Conservation (phyloP, 2,888 invertebrate species). For the Micoletzkya japonica region DNA sequence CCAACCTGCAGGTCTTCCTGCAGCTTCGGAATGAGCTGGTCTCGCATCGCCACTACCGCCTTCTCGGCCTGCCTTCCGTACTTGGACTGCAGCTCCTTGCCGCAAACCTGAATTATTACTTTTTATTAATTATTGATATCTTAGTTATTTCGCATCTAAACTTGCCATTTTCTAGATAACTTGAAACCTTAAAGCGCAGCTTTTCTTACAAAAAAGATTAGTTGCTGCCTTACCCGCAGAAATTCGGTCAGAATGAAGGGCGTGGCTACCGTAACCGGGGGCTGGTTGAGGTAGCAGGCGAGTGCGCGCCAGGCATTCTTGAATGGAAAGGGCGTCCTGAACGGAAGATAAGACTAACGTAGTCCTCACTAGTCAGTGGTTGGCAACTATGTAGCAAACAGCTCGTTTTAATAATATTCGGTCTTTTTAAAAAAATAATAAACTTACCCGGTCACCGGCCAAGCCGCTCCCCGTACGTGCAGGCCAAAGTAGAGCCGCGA, state of each 20-base stretch:
- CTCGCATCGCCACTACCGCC: neutral
- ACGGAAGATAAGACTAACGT: no score
- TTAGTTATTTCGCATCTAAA: no score
- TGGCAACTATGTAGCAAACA: no score
- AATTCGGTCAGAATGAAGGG: conserved; percentile 13
- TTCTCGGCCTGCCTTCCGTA: conserved; percentile 24
- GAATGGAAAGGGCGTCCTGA: conserved; percentile 3
- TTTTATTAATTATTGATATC: neutral
- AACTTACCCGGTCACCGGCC: no score
- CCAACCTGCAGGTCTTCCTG: conserved; percentile 6
- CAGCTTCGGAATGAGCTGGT: conserved; percentile 3
- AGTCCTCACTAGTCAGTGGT: no score
- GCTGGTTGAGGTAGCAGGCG: conserved; percentile 1
- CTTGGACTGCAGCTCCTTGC: neutral
- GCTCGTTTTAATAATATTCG: no score
- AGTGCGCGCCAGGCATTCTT: conserved; percentile 4
- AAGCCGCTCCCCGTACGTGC: no score
- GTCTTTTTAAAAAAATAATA: no score
- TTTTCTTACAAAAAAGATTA: no score
- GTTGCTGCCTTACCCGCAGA: neutral
- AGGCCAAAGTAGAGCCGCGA: no score
- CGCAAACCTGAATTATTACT: neutral
- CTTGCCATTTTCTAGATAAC: no score
- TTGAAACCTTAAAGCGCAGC: no score
- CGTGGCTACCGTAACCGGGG: neutral